A percentile compares a stretch with the other conserved stretches of the same genome.
phyloP scores from a whole-genome alignment of 1,140 invertebrate species.

The Protaetia brevitarsis region DNA sequence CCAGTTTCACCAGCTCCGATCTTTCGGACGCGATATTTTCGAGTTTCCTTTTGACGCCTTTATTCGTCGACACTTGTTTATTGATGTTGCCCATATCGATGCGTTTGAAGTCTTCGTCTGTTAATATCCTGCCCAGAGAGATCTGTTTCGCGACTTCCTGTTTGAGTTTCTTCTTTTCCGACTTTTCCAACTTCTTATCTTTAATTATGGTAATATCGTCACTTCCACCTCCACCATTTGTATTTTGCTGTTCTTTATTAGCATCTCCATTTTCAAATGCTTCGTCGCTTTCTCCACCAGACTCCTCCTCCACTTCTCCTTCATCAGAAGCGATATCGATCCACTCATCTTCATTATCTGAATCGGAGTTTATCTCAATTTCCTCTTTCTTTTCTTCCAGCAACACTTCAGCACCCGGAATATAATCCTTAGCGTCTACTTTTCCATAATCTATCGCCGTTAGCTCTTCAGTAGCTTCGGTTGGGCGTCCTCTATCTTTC shows the following conservation, averaged over 20 bases:
- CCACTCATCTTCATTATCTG: conserved; percentile 66
- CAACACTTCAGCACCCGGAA: conserved; percentile 88
- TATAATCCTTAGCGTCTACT: conserved; percentile 72
- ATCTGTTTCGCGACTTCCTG: conserved; percentile 69
- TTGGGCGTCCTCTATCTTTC: conserved; percentile 88
- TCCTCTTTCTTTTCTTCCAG: conserved; percentile 55
- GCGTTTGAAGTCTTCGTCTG: conserved; percentile 91
- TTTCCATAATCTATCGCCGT: conserved; percentile 78
- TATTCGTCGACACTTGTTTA: conserved; percentile 70
- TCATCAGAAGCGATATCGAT: conserved; percentile 74
- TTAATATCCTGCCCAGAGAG: conserved; percentile 77
- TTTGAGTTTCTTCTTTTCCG: conserved; percentile 53
- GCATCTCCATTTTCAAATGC: conserved; percentile 42
- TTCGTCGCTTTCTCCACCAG: no score
- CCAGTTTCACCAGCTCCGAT: conserved; percentile 79
- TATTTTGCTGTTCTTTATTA: conserved; percentile 27
- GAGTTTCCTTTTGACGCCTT: conserved; percentile 62
- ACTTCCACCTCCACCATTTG: not conserved
- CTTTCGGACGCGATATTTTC: conserved; percentile 53
- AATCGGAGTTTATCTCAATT: conserved; percentile 48
- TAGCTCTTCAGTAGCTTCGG: conserved; percentile 72
- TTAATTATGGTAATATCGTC: conserved; percentile 28
- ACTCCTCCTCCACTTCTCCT: no score
- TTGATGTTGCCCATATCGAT: conserved; percentile 81
- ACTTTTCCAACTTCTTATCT: conserved; percentile 45